phyloP scores from a whole-genome alignment of 2,113 vertebrate genomes.

The Oncorhynchus gorbuscha region DNA sequence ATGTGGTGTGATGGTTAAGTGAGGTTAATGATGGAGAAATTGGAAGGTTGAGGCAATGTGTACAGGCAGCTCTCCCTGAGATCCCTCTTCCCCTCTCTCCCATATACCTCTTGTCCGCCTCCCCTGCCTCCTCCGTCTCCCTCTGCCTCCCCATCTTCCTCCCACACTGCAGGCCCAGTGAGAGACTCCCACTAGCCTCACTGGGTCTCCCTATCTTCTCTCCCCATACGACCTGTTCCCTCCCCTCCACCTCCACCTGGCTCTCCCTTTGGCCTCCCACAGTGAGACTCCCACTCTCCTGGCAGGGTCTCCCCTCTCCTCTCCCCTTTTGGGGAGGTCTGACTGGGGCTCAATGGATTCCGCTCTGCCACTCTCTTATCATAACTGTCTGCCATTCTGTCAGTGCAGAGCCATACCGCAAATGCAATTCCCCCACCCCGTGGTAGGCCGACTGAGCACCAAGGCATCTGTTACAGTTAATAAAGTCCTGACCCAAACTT shows the following conservation, averaged over 20 bases:
- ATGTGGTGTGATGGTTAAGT: conserved; percentile 16
- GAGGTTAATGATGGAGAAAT: conserved; percentile 58
- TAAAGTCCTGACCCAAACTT: conserved; percentile 70
- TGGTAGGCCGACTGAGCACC: conserved; percentile 36
- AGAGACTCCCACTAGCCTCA: neutral
- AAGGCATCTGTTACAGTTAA: conserved; percentile 67
- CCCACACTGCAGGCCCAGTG: neutral
- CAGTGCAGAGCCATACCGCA: conserved; percentile 48
- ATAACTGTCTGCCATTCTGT: conserved; percentile 65
- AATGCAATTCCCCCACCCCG: conserved; percentile 64
- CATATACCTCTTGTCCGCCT: neutral
- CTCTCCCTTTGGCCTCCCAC: conserved; percentile 1
- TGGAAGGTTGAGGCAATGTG: conserved; percentile 35
- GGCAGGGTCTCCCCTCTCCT: conserved; percentile 21
- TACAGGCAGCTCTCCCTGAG: conserved; percentile 24
- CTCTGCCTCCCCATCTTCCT: neutral
- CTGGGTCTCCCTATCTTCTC: neutral
- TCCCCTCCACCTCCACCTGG: neutral
- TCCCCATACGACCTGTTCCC: neutral
- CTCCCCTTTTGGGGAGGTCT: conserved; percentile 37
- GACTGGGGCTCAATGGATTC: conserved; percentile 65
- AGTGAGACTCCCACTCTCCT: conserved; percentile 43
- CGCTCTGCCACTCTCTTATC: conserved; percentile 64
- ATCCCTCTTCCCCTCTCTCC: neutral
- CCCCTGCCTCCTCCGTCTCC: neutral